Percentiles rank a stretch among this genome's conserved stretches.
Conservation (phyloP, 2,888 invertebrate genomes). For the Adelognathus sp. region DNA sequence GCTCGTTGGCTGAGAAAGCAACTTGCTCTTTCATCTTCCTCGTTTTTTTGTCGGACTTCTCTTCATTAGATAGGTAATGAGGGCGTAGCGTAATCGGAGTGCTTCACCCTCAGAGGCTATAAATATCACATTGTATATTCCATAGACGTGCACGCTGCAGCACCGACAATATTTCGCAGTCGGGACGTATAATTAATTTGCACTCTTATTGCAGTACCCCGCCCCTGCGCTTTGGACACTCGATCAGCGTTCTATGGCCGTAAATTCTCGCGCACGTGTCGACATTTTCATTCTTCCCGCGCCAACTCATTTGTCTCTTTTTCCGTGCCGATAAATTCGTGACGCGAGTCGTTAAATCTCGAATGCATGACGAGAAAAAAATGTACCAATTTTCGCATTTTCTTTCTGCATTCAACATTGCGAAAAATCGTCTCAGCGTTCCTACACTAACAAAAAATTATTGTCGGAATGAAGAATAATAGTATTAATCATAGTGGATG, state of each 20-base stretch:
- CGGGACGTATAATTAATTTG: constrained; percentile 35
- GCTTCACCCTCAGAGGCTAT: not conserved
- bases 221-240: constrained; percentile 27
- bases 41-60: not conserved
- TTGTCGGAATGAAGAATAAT: too few species aligned
- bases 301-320: not conserved
- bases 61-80: constrained; percentile 5
- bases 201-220: constrained; percentile 30
- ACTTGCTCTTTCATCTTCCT: not conserved
- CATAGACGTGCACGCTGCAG: not conserved
- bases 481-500: too few species aligned
- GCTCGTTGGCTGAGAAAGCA: not conserved
- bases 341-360: constrained; percentile 12
- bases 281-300: constrained; percentile 50
- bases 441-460: not conserved
- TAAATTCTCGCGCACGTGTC: constrained; percentile 51
- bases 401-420: constrained; percentile 16
- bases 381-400: constrained; percentile 22
- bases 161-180: not conserved
- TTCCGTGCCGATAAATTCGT: not conserved
- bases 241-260: constrained; percentile 43
- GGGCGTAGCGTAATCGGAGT: constrained; percentile 2
- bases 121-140: constrained; percentile 18
- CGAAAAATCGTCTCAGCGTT: constrained; percentile 2
- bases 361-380: constrained; percentile 25